These are phyloP conservation scores for Aptenodytes patagonicus DNA, from an alignment of 2,113 vertebrate species.

Conservation along the genomic window DNA sequence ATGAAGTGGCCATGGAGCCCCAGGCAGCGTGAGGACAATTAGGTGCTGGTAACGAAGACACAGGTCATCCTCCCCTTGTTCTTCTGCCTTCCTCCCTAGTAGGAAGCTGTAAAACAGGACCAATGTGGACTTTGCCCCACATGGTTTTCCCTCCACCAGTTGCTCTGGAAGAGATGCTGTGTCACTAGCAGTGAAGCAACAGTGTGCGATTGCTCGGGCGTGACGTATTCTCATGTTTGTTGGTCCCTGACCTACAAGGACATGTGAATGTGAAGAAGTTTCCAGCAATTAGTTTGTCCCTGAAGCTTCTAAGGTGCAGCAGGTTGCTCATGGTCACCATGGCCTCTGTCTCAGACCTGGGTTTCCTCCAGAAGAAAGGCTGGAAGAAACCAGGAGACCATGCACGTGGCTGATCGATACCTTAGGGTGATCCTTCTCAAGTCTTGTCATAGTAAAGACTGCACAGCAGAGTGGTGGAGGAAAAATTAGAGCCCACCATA, in stretches of 20 bases:
- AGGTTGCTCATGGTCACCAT: background rate
- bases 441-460: background rate
- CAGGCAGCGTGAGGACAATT: background rate
- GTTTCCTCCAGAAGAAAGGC: background rate
- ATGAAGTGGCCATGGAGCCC: rapidly evolving
- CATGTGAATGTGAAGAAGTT: background rate
- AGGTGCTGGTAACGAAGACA: background rate
- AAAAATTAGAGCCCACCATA: background rate
- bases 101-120: background rate
- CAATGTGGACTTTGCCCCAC: background rate
- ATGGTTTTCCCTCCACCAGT: background rate
- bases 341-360: background rate
- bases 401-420: rapidly evolving
- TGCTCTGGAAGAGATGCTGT: background rate
- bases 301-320: background rate
- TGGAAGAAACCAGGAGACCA: background rate
- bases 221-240: rapidly evolving
- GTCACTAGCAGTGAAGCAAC: rapidly evolving
- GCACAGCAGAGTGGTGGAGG: background rate
- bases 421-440: background rate
- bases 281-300: background rate
- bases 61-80: background rate
- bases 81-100: background rate
- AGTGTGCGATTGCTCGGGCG: rapidly evolving
- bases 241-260: background rate